These are phyloP conservation scores for Macaca fascicularis DNA, from an alignment of 2,113 vertebrate genomes.

Conservation along the genomic window T2T-MFA8v1.1 NC_088389.1:74818501-74819000, in stretches of 20 bases:
- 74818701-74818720: conserved; percentile 13
- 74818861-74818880: conserved; percentile 7
- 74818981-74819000: not conserved
- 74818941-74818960: not conserved
- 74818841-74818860: conserved; percentile 35
- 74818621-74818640: conserved; percentile 16
- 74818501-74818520: not conserved
- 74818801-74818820: conserved; percentile 28
- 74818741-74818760: not conserved
- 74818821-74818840: not conserved
- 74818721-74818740: not conserved
- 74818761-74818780: conserved; percentile 35
- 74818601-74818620: not conserved
- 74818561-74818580: not conserved
- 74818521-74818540: not conserved
- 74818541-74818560: not conserved
- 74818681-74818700: conserved; percentile 43
- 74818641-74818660: not conserved
- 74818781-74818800: conserved; percentile 7
- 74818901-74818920: not conserved
- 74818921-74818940: not conserved
- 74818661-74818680: not conserved
- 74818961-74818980: not conserved
- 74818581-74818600: not conserved
- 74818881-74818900: not conserved